Base-by-base conservation (phyloP, 2,888 invertebrate species). In the Volucella zonaria region DNA sequence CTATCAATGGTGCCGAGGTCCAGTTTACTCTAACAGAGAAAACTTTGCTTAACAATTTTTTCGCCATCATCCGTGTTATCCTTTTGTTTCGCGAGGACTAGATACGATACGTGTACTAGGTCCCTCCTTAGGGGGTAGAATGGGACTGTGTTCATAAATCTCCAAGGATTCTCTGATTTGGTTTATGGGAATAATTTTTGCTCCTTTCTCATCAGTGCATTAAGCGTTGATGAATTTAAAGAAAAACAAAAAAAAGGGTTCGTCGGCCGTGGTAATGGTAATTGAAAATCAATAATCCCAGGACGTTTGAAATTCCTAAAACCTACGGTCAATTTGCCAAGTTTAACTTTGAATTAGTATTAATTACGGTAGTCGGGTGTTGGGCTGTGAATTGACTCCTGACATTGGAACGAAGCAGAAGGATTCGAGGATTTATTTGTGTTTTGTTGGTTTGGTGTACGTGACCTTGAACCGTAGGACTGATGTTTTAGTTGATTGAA, bases 231-330 rank as follows among this genome's bases (percentile, higher is more conserved):
- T 12, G 52, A 15, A 51, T 31, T 45, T 3, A 14, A 38, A 31
- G 15, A n/a, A 11, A 12, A 12, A 45, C 3, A 38, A 11, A 8
- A 3, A 38, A 49, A 52, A 52, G 71, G 71, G 71, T 71, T 71
- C 71, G 31, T n/a, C 23, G 51, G 14, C 51, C 40, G 51, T 62
- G 45, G 31, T 52, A 54, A 31, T 73, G 14, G 18, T 54, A 62
- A 73, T 73, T 73, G 47, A 2, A 62, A 73, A 73, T 73, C 73
- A 62, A 73, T 73, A 62, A 62, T 73, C 54, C 52, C 18, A 62
- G 18, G 45, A 71, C 51, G 42, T 45, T 15, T 0, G n/a, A 43
- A 51, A 40, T 58, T 49, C 18, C 4, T 18, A 49, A 70, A 71
- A 61, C 61, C 2, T 31, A 45, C 8, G 45, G 67, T 23, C 56